phyloP scores from a whole-genome alignment of 2,113 vertebrate genomes.

The Salminus brasiliensis region DNA sequence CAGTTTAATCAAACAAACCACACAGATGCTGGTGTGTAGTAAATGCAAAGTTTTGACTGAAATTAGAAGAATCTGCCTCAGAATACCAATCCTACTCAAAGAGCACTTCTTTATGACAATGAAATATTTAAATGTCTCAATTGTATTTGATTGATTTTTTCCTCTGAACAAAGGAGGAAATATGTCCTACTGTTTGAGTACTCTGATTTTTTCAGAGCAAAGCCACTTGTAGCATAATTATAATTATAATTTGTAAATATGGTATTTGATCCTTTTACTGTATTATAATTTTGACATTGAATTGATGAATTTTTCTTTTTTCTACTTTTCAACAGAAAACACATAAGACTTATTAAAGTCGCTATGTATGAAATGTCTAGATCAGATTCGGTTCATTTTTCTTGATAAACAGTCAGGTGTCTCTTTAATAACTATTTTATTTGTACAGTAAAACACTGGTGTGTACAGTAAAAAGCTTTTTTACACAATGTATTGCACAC shows the following conservation, averaged over 20 bases:
- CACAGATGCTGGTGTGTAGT: slow-evolving; percentile 2
- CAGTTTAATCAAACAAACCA: not conserved
- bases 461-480: too few relatives aligned
- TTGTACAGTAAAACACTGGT: too few relatives aligned
- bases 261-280: not conserved
- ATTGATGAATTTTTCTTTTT: not conserved
- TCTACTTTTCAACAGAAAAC: not conserved
- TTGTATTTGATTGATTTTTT: too few relatives aligned
- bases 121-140: too few relatives aligned
- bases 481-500: too few relatives aligned
- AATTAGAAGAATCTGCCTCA: not conserved
- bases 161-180: slow-evolving; percentile 9
- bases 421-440: too few relatives aligned
- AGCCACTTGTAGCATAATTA: slow-evolving; percentile 5
- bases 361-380: not conserved
- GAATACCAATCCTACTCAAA: not conserved
- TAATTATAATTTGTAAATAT: slow-evolving; percentile 37
- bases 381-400: not conserved
- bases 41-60: slow-evolving; percentile 25
- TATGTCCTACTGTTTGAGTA: slow-evolving; percentile 8
- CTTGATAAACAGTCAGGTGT: too few relatives aligned
- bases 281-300: slow-evolving; percentile 2
- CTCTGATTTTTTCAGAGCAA: slow-evolving; percentile 30
- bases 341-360: slow-evolving; percentile 14
- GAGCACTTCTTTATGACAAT: not conserved